Percentiles rank a stretch among this genome's conserved stretches.
phyloP scores from a whole-genome alignment of 2,888 invertebrate species.

The Amiota mariae region DNA sequence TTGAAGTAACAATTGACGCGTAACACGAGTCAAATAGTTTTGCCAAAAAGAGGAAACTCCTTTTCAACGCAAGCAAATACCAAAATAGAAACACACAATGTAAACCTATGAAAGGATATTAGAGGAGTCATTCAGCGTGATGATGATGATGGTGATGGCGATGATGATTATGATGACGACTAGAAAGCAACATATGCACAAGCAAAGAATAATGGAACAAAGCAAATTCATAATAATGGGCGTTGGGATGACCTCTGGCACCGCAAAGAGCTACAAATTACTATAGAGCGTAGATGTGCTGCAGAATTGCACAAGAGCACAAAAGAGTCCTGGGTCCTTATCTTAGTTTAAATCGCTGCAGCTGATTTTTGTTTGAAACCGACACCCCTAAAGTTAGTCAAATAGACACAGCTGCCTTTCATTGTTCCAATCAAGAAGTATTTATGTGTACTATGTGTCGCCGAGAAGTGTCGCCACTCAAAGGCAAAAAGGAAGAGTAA shows the following conservation, averaged over 20 bases:
- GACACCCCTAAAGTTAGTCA: neutral
- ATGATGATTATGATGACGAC: neutral
- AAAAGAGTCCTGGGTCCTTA: neutral
- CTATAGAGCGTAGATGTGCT: neutral
- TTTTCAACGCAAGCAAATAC: constrained; percentile 27
- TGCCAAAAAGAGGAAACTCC: neutral
- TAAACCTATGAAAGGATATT: constrained; percentile 31
- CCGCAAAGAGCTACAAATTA: constrained; percentile 17
- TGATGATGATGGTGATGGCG: neutral
- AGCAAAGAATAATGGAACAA: constrained; percentile 36
- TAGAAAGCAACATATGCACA: constrained; percentile 11
- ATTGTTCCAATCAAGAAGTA: neutral
- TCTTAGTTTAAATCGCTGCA: constrained; percentile 7
- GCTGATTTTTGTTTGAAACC: neutral
- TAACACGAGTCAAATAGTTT: constrained; percentile 60
- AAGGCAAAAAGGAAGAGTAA: neutral
- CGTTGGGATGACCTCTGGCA: neutral
- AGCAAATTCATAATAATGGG: neutral
- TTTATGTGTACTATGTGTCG: neutral
- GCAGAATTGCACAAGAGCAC: neutral
- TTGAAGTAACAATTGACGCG: constrained; percentile 55
- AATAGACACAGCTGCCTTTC: neutral
- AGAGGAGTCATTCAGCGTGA: constrained; percentile 36
- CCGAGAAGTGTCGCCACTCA: neutral
- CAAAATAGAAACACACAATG: constrained; percentile 35